Evolutionary conservation across 2,113 vertebrate species (phyloP).

Genomic region (Aegotheles bennettii): DNA sequence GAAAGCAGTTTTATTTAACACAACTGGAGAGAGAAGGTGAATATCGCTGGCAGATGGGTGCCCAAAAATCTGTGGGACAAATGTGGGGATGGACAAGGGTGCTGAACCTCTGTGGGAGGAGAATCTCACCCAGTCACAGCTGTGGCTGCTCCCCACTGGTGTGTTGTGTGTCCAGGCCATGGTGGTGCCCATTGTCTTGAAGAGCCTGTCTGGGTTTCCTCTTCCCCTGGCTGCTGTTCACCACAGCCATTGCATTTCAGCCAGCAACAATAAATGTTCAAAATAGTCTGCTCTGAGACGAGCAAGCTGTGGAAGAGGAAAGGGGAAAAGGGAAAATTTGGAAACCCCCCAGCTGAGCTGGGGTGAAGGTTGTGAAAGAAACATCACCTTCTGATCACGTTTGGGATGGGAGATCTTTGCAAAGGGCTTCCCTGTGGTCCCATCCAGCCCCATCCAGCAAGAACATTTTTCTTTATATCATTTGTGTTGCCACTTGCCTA

Average conservation of each 20-base stretch:
- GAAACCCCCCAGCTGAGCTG: not conserved
- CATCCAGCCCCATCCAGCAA: not conserved
- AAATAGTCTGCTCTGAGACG: not conserved
- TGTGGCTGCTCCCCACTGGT: accelerated
- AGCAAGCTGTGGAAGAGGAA: not conserved
- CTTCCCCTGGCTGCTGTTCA: not conserved
- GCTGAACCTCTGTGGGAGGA: not conserved
- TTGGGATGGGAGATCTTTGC: not conserved
- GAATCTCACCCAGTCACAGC: not conserved
- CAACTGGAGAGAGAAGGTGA: not conserved
- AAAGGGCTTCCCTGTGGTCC: not conserved
- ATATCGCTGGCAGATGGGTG: not conserved
- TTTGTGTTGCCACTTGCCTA: not conserved
- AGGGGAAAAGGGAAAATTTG: not conserved
- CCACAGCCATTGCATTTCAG: not conserved
- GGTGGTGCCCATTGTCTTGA: not conserved
- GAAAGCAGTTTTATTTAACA: not conserved
- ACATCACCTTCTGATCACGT: not conserved
- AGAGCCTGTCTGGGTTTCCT: not conserved
- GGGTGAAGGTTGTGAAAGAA: not conserved
- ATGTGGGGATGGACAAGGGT: no score
- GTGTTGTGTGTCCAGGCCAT: not conserved
- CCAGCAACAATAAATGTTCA: not conserved
- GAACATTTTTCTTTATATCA: not conserved
- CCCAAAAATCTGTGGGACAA: not conserved